phyloP scores from a whole-genome alignment of 2,888 invertebrate genomes.

The Heliconius sara region DNA sequence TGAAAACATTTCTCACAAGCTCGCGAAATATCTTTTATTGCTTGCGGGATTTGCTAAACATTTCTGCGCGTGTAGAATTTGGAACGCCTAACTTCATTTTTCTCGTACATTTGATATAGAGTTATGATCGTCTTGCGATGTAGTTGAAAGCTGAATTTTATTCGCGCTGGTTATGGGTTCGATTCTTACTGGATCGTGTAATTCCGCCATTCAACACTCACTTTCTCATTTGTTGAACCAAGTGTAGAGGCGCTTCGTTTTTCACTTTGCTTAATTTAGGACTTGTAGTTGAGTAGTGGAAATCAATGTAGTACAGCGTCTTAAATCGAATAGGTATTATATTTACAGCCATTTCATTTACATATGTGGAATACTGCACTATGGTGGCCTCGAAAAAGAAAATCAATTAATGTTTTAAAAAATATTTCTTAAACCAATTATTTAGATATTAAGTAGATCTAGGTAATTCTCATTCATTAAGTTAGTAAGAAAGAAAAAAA shows the following conservation, averaged over 20 bases:
- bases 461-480: no score
- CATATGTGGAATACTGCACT: no score
- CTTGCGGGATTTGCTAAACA: constrained; percentile 33
- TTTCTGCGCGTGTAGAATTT: constrained; percentile 26
- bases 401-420: neutral
- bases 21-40: constrained; percentile 37
- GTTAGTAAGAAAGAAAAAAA: neutral
- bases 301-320: neutral
- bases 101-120: neutral
- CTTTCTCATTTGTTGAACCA: neutral
- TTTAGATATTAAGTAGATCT: neutral
- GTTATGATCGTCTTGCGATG: neutral
- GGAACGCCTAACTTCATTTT: constrained; percentile 19
- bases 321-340: no score
- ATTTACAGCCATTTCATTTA: no score
- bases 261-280: neutral
- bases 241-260: neutral
- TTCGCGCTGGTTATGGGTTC: neutral
- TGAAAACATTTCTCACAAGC: constrained; percentile 28
- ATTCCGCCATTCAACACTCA: no score
- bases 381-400: no score
- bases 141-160: no score
- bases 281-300: neutral
- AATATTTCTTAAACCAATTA: neutral
- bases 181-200: neutral